These are phyloP conservation scores for Eupithecia insigniata DNA, from an alignment of 2,888 invertebrate genomes.

Conservation along the genomic window DNA sequence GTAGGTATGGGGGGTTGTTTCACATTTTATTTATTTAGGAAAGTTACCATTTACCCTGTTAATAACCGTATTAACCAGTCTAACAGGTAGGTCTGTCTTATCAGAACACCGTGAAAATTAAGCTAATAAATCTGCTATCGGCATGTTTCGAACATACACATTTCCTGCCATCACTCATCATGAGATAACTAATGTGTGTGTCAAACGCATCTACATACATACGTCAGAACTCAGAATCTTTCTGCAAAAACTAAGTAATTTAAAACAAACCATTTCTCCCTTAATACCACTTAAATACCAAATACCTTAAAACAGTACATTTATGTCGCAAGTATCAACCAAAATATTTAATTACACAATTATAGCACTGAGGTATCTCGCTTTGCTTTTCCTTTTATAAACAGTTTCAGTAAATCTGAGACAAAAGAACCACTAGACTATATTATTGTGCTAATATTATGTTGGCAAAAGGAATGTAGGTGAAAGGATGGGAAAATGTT, in stretches of 20 bases:
- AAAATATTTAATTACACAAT: conserved; percentile 42
- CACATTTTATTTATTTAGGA: too few relatives aligned
- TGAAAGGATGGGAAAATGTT: too few relatives aligned
- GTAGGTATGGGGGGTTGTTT: too few relatives aligned
- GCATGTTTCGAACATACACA: background rate
- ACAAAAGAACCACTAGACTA: background rate
- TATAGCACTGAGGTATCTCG: conserved; percentile 27
- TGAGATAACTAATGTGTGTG: background rate
- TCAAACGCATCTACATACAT: background rate
- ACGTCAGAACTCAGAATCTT: background rate
- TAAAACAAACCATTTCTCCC: background rate
- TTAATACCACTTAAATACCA: conserved; percentile 19
- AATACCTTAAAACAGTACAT: conserved; percentile 23
- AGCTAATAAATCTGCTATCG: background rate
- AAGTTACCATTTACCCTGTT: too few relatives aligned
- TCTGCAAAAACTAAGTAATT: too few relatives aligned
- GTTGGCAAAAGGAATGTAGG: too few relatives aligned
- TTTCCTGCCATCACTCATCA: background rate
- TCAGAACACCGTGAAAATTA: too few relatives aligned
- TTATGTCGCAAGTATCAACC: conserved; percentile 22
- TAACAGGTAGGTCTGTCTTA: too few relatives aligned
- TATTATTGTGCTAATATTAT: background rate
- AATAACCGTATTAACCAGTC: background rate
- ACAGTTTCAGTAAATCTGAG: conserved; percentile 19
- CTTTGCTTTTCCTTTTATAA: conserved; percentile 34